Percentiles rank a stretch among this genome's conserved stretches.
Evolutionary conservation across 2,888 invertebrate species (phyloP).

Genomic region (Lacanobia wlatinum): DNA sequence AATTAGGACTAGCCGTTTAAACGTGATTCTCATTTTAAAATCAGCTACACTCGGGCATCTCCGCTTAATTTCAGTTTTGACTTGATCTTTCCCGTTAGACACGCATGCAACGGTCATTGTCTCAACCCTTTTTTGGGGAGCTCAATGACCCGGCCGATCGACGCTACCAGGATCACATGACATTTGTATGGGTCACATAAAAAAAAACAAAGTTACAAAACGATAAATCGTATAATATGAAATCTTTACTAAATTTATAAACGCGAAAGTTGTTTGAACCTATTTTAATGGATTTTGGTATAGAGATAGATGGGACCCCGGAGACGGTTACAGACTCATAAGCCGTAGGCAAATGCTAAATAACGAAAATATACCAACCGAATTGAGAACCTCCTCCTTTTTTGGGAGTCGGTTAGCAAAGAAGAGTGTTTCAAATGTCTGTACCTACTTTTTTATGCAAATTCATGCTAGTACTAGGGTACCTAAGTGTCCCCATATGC

Average conservation of each 20-base stretch:
- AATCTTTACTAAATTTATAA: too few species aligned
- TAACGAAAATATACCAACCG: too few species aligned
- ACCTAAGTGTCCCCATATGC: not conserved
- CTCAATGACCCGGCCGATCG: slow-evolving; percentile 9
- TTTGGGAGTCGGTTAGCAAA: too few species aligned
- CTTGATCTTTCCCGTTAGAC: not conserved
- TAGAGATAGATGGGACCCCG: too few species aligned
- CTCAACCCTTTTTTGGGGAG: slow-evolving; percentile 10
- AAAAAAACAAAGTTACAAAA: not conserved
- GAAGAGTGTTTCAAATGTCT: not conserved
- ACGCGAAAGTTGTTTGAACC: too few species aligned
- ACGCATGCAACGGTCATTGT: not conserved
- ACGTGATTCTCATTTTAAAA: too few species aligned
- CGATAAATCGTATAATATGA: not conserved
- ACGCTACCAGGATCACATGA: not conserved
- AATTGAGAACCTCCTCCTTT: too few species aligned
- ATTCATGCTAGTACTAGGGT: not conserved
- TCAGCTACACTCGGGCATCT: too few species aligned
- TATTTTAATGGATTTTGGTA: too few species aligned
- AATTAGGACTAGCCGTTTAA: too few species aligned
- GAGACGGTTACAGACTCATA: too few species aligned
- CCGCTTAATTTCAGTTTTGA: not conserved
- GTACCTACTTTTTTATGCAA: not conserved
- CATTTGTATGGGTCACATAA: not conserved
- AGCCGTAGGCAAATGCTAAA: too few species aligned